Evolutionary conservation across 92 coral and sea anemone genomes (phyloP).

Genomic region (Plumapathes pennacea): DNA sequence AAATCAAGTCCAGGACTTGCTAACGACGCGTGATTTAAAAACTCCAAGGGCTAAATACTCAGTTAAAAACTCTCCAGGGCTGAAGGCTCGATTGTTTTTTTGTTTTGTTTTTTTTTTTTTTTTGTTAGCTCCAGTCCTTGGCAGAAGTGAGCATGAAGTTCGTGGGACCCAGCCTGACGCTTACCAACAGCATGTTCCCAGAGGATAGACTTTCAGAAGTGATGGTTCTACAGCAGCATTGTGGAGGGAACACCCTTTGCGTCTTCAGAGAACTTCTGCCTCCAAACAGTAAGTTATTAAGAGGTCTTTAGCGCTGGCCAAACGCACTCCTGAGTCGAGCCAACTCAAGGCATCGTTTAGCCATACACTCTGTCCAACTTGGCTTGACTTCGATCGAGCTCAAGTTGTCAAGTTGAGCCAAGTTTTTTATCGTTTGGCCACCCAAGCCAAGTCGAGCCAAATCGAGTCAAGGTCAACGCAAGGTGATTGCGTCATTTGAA

Average conservation of each 20-base stretch:
- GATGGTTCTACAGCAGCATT: constrained; percentile 96
- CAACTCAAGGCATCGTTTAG: background rate
- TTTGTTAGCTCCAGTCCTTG: constrained; percentile 86
- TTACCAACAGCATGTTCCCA: constrained; percentile 89
- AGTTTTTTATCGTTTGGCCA: no score
- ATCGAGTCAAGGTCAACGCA: no score
- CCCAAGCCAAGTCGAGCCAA: no score
- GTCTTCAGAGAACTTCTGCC: constrained; percentile 95
- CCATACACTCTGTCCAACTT: no score
- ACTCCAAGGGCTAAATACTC: no score
- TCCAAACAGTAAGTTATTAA: constrained; percentile 80
- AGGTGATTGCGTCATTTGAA: no score
- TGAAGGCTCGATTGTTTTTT: background rate
- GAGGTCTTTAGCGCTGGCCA: background rate
- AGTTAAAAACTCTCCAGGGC: background rate
- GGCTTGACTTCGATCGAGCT: no score
- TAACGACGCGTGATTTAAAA: no score
- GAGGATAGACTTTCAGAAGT: constrained; percentile 94
- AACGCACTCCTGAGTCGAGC: background rate
- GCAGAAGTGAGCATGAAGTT: constrained; percentile 99
- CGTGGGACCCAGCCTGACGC: constrained; percentile 86
- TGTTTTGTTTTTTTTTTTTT: background rate
- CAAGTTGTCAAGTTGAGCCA: no score
- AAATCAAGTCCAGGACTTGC: no score
- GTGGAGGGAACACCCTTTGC: constrained; percentile 96